Conservation (phyloP, 2,113 vertebrate species). For the Agapornis roseicollis region DNA sequence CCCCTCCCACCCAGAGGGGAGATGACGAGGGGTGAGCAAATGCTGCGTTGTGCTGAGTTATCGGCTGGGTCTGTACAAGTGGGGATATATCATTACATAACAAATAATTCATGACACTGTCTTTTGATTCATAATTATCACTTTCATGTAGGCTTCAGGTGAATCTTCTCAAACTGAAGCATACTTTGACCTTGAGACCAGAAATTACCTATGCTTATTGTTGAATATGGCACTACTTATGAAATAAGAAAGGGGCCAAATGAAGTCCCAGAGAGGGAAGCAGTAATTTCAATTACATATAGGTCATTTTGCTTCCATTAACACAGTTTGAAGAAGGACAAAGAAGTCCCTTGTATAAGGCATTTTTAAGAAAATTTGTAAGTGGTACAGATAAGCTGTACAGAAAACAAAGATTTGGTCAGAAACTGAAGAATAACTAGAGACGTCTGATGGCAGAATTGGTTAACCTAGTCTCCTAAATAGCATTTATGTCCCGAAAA, state of each 20-base stretch:
- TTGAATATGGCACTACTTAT: background rate
- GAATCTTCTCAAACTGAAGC: background rate
- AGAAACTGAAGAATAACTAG: background rate
- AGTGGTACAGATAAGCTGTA: background rate
- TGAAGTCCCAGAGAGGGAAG: background rate
- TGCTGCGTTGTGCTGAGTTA: background rate
- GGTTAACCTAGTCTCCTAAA: background rate
- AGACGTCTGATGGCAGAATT: background rate
- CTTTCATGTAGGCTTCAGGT: background rate
- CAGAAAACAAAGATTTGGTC: background rate
- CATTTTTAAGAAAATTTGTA: background rate
- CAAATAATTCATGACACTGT: background rate
- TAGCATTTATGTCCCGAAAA: background rate
- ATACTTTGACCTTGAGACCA: background rate
- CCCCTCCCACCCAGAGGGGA: background rate
- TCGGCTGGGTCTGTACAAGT: background rate
- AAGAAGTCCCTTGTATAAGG: background rate
- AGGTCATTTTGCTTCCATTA: background rate
- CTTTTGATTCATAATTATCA: background rate
- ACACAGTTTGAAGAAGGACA: background rate
- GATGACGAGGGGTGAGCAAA: background rate
- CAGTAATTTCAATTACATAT: background rate
- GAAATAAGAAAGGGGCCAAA: background rate
- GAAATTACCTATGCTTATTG: background rate
- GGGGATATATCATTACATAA: background rate